These are phyloP conservation scores for Tautogolabrus adspersus DNA, from an alignment of 2,113 vertebrate genomes.

Conservation along the genomic window DNA sequence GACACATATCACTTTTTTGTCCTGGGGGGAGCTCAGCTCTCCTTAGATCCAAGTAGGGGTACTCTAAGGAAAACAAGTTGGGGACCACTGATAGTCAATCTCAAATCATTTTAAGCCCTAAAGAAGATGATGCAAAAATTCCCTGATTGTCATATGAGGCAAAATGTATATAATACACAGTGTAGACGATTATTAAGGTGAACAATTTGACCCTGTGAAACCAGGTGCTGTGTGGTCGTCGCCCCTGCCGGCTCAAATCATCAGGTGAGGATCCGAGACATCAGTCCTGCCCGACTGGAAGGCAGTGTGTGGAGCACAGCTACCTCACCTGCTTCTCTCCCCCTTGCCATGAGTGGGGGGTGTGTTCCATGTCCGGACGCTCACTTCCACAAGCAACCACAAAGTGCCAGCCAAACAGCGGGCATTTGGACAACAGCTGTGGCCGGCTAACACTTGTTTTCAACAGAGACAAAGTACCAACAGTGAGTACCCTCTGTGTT, in stretches of 20 bases:
- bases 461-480: slow-evolving; percentile 89
- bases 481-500: slow-evolving; percentile 78
- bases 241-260: slow-evolving; percentile 85
- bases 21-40: too few relatives aligned
- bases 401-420: slow-evolving; percentile 89
- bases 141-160: neutral
- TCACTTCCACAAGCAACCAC: slow-evolving; percentile 78
- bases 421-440: slow-evolving; percentile 93
- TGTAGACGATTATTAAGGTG: neutral
- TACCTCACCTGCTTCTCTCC: slow-evolving; percentile 92
- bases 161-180: neutral
- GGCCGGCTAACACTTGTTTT: slow-evolving; percentile 93
- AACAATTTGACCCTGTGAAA: slow-evolving; percentile 2
- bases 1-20: too few relatives aligned
- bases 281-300: slow-evolving; percentile 86
- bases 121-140: too few relatives aligned
- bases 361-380: slow-evolving; percentile 85
- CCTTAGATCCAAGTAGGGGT: too few relatives aligned
- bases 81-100: too few relatives aligned
- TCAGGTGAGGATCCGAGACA: slow-evolving; percentile 41
- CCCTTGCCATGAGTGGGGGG: slow-evolving; percentile 90
- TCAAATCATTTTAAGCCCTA: too few relatives aligned
- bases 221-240: slow-evolving; percentile 93
- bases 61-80: too few relatives aligned
- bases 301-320: slow-evolving; percentile 85